Conservation (phyloP, 2,113 vertebrate species). For the Forbesichthys agassizii region DNA sequence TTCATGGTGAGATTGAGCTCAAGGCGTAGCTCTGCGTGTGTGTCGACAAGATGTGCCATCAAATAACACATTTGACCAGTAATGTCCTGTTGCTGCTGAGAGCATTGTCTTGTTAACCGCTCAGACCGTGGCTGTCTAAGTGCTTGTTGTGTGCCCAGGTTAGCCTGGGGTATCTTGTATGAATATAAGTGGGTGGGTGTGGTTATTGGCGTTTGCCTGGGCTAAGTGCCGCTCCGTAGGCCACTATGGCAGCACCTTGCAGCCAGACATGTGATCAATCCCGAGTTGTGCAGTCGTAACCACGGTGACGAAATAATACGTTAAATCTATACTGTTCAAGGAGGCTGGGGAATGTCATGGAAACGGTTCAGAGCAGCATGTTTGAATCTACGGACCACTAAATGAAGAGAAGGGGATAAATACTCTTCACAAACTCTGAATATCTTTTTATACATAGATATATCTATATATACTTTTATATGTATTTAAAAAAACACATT, state of each 20-base stretch:
- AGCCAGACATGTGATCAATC: constrained; percentile 10
- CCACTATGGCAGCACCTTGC: constrained; percentile 55
- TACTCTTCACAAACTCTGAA: constrained; percentile 85
- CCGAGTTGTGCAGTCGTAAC: constrained; percentile 70
- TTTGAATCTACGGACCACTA: constrained; percentile 80
- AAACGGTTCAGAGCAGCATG: constrained; percentile 83
- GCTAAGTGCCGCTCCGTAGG: constrained; percentile 21
- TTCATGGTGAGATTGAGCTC: constrained; percentile 18
- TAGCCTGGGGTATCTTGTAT: constrained; percentile 34
- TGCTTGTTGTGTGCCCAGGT: constrained; percentile 78
- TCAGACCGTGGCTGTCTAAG: constrained; percentile 65
- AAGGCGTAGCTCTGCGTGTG: constrained; percentile 23
- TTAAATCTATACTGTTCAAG: constrained; percentile 71
- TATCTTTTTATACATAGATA: constrained; percentile 76
- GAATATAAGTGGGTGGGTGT: background rate
- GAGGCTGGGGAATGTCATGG: constrained; percentile 70
- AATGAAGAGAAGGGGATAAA: constrained; percentile 78
- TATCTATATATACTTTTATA: constrained; percentile 69
- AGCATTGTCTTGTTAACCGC: constrained; percentile 45
- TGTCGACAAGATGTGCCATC: constrained; percentile 48
- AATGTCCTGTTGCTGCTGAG: constrained; percentile 38
- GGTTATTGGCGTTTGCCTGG: constrained; percentile 9
- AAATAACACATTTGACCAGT: constrained; percentile 32
- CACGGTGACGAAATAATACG: constrained; percentile 25
- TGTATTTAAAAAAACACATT: constrained; percentile 87